phyloP scores from a whole-genome alignment of 2,888 invertebrate species.

The Cheiracanthium punctorium region DNA sequence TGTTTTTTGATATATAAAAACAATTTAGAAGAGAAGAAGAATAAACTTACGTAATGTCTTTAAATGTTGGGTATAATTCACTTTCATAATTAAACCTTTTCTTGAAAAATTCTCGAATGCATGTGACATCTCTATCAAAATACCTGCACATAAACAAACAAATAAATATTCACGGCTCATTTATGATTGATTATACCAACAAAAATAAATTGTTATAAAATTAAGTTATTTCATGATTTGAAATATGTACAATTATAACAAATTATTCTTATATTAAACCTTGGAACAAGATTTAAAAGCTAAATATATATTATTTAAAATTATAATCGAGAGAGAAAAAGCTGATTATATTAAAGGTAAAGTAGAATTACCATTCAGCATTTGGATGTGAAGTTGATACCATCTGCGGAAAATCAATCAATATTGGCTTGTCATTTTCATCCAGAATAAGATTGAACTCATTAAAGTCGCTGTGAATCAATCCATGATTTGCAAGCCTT shows the following conservation, averaged over 20 bases:
- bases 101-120: conserved; percentile 92
- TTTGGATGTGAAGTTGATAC: conserved; percentile 94
- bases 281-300: no score
- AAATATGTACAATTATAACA: no score
- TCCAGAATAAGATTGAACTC: conserved; percentile 96
- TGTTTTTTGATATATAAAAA: neutral
- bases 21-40: neutral
- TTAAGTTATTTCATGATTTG: no score
- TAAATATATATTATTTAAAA: no score
- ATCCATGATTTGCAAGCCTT: conserved; percentile 92
- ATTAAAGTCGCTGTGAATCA: conserved; percentile 99
- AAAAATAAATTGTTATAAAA: no score
- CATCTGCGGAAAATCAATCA: conserved; percentile 99
- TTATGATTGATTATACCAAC: no score
- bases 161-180: no score
- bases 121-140: conserved; percentile 96
- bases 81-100: conserved; percentile 93
- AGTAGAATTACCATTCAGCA: conserved; percentile 82
- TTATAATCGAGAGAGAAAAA: no score
- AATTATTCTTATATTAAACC: no score
- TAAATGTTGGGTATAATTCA: conserved; percentile 85
- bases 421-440: conserved; percentile 83
- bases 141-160: conserved; percentile 80
- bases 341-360: no score
- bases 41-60: conserved; percentile 80